Evolutionary conservation across 2,888 invertebrate genomes (phyloP).

Genomic region (Eupeodes latifasciatus): DNA sequence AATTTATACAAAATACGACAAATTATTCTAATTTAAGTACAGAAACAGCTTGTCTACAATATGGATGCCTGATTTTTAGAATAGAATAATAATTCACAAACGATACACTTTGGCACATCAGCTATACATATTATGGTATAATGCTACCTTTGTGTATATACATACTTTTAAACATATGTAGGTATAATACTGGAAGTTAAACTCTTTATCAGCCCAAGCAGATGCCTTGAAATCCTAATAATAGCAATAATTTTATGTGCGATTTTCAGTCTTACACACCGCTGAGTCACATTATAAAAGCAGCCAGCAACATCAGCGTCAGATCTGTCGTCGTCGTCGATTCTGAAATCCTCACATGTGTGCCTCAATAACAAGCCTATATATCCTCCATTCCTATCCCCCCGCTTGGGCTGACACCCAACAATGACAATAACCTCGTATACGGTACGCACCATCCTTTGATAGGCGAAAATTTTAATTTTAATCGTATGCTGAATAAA

Average conservation of each 20-base stretch:
- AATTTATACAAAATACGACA: constrained; percentile 38
- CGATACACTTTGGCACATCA: not conserved
- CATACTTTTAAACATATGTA: not conserved
- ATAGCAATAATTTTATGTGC: constrained; percentile 57
- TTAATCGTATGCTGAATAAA: constrained; percentile 67
- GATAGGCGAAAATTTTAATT: constrained; percentile 67
- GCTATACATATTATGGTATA: too few species aligned
- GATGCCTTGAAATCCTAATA: constrained; percentile 58
- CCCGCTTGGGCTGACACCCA: not conserved
- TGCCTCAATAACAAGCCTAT: constrained; percentile 1
- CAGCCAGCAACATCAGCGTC: constrained; percentile 5
- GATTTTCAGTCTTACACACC: constrained; percentile 59
- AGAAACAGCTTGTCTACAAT: constrained; percentile 42
- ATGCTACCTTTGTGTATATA: too few species aligned
- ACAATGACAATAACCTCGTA: constrained; percentile 23
- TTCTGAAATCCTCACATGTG: not conserved
- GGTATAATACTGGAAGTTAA: constrained; percentile 8
- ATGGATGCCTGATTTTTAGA: constrained; percentile 24
- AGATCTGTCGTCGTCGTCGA: not conserved
- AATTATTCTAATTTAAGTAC: constrained; percentile 63
- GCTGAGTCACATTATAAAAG: constrained; percentile 55
- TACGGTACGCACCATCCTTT: constrained; percentile 26
- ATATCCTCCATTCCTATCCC: not conserved
- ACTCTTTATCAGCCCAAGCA: constrained; percentile 39
- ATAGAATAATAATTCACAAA: constrained; percentile 27